Conservation (phyloP, 2,888 invertebrate genomes). For the Caenorhabditis zanzibari region DNA sequence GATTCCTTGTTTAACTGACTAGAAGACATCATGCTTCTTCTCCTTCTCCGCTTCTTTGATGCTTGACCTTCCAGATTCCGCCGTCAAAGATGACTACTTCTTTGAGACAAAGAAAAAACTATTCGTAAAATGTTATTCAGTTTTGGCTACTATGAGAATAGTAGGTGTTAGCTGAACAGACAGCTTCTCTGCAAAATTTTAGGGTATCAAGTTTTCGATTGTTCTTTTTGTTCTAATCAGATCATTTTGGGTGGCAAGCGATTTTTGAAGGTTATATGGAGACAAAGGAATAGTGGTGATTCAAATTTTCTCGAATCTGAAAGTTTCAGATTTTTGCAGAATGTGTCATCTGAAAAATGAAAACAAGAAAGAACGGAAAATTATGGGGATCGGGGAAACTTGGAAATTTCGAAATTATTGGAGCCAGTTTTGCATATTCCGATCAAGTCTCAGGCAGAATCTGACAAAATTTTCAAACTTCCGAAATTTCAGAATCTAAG, state of each 20-base stretch:
- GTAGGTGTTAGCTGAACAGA: conserved; percentile 23
- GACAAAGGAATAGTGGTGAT: background rate
- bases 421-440: no score
- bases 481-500: background rate
- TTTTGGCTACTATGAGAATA: conserved; percentile 10
- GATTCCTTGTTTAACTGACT: conserved; percentile 14
- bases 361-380: no score
- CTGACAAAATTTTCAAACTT: background rate
- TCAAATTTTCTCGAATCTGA: background rate
- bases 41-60: conserved; percentile 32
- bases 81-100: background rate
- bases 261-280: background rate
- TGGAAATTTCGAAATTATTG: no score
- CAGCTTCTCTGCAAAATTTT: background rate
- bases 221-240: conserved; percentile 12
- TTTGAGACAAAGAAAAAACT: background rate
- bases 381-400: no score
- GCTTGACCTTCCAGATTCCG: conserved; percentile 20
- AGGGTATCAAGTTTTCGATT: conserved; percentile 16
- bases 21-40: background rate
- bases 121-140: conserved; percentile 11
- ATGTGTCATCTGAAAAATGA: no score
- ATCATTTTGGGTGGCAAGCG: conserved; percentile 11
- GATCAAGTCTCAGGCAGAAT: no score
- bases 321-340: background rate